Conservation (phyloP, 2,113 vertebrate species). For the Agelaius phoeniceus region DNA sequence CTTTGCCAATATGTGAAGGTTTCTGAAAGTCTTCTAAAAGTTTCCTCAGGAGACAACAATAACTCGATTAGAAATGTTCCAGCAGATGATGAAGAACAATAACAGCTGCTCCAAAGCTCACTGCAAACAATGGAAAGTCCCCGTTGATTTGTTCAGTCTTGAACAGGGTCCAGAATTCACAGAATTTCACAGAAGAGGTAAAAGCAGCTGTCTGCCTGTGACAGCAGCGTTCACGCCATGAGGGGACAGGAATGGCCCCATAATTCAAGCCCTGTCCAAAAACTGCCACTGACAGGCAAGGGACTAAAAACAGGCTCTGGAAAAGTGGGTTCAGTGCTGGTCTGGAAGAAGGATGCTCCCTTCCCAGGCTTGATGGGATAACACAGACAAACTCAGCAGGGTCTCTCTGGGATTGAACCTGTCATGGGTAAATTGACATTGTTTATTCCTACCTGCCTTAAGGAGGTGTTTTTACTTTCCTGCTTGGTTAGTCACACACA, state of each 20-base stretch:
- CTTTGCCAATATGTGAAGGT: background rate
- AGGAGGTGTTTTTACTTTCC: background rate
- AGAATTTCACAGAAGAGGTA: conserved; percentile 17
- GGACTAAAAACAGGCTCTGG: background rate
- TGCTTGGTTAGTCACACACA: background rate
- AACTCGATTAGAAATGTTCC: conserved; percentile 17
- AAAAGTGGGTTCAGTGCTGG: background rate
- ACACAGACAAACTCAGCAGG: background rate
- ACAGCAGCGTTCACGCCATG: accelerated
- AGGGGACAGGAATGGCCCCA: background rate
- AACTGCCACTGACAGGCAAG: background rate
- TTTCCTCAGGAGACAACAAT: conserved; percentile 34
- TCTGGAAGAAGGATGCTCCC: background rate
- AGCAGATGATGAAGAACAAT: conserved; percentile 57
- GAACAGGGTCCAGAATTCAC: background rate
- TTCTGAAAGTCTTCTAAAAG: conserved; percentile 23
- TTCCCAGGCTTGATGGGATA: background rate
- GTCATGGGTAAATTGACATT: background rate
- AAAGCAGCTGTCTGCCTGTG: background rate
- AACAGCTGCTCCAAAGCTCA: conserved; percentile 47
- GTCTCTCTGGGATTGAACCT: background rate
- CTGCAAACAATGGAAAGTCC: conserved; percentile 54
- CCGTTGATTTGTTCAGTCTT: background rate
- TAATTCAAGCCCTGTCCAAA: background rate
- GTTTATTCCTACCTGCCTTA: background rate